A percentile compares a stretch with the other conserved stretches of the same genome.
These are phyloP conservation scores for Pygoscelis adeliae DNA, from an alignment of 2,113 vertebrate species.

Conservation along the genomic window DNA sequence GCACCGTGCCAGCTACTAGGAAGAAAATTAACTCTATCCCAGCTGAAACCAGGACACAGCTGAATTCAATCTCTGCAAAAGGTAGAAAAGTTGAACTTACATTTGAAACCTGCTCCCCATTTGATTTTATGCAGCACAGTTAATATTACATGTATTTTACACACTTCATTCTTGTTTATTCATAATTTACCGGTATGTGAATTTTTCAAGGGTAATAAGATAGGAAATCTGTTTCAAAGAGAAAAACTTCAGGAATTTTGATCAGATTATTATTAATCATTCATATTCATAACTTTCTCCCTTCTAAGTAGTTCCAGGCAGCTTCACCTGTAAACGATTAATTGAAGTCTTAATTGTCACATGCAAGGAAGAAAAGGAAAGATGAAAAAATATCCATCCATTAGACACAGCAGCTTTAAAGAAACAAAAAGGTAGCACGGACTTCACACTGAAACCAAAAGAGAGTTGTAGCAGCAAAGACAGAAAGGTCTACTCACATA, in stretches of 20 bases:
- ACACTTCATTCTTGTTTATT: background rate
- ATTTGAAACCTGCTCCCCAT: background rate
- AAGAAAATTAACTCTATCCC: too few relatives aligned
- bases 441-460: background rate
- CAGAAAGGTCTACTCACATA: background rate
- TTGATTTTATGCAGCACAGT: background rate
- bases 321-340: background rate
- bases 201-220: background rate
- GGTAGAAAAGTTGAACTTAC: background rate
- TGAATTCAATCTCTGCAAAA: background rate
- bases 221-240: background rate
- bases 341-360: background rate
- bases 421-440: background rate
- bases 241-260: background rate
- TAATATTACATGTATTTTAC: background rate
- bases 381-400: rapidly evolving
- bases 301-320: background rate
- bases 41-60: too few relatives aligned
- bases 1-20: too few relatives aligned
- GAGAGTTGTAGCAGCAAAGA: background rate
- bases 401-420: background rate
- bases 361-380: background rate
- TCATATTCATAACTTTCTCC: background rate
- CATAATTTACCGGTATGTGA: background rate
- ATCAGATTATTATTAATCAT: background rate